phyloP scores from a whole-genome alignment of 2,888 invertebrate species.

The Crepidodera aurea region DNA sequence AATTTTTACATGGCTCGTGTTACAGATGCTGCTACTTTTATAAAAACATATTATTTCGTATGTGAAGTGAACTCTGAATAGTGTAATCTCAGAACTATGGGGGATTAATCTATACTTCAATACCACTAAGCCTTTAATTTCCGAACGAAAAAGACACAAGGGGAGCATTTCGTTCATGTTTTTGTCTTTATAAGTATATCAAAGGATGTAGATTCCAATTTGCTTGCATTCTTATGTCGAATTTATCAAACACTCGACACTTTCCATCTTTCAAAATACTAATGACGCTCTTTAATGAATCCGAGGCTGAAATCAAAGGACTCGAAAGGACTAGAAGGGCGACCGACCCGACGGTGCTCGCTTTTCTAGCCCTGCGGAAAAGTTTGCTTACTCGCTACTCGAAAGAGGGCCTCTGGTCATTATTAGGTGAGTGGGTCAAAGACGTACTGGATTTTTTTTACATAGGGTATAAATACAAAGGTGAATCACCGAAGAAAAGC shows the following conservation, averaged over 20 bases:
- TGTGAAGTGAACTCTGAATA: too few relatives aligned
- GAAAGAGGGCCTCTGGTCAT: conserved; percentile 19
- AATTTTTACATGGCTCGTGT: too few relatives aligned
- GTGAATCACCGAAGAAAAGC: too few relatives aligned
- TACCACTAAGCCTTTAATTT: conserved; percentile 1
- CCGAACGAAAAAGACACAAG: background rate
- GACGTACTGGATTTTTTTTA: too few relatives aligned
- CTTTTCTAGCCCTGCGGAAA: conserved; percentile 19
- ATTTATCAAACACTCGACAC: conserved; percentile 21
- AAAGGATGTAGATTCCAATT: background rate
- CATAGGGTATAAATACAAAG: too few relatives aligned
- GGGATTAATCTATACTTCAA: too few relatives aligned
- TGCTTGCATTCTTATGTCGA: conserved; percentile 20
- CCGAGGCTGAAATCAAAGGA: conserved; percentile 18
- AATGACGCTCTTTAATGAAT: conserved; percentile 22
- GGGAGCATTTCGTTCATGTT: background rate
- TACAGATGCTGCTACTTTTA: too few relatives aligned
- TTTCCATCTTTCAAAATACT: conserved; percentile 21
- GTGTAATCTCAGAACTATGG: too few relatives aligned
- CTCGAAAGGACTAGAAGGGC: background rate
- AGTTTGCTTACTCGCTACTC: conserved; percentile 15
- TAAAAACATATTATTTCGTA: too few relatives aligned
- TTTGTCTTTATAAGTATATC: background rate
- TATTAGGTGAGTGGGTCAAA: conserved; percentile 3
- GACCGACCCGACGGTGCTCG: background rate